Conservation (phyloP, 2,113 vertebrate genomes). For the Rhombomys opimus region DNA sequence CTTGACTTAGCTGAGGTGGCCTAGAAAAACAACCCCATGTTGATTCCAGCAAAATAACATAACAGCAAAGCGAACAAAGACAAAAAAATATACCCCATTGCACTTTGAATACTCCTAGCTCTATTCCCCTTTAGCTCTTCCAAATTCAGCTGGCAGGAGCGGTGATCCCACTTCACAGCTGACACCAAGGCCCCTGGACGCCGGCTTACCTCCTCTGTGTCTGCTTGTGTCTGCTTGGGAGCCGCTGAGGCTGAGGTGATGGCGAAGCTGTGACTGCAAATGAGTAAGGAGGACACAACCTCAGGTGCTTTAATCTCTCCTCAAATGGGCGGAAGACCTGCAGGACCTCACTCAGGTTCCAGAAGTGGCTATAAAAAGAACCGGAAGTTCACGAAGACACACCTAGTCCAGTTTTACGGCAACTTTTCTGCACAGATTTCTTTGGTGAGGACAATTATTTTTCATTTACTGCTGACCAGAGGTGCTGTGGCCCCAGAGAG, state of each 20-base stretch:
- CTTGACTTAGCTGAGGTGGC: not conserved
- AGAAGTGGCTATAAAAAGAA: conserved; percentile 78
- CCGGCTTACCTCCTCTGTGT: conserved; percentile 71
- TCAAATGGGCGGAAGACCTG: conserved; percentile 73
- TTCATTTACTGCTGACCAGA: not conserved
- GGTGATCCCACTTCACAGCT: not conserved
- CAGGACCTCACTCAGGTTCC: conserved; percentile 66
- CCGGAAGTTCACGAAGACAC: conserved; percentile 77
- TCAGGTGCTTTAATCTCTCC: conserved; percentile 77
- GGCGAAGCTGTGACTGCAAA: conserved; percentile 49
- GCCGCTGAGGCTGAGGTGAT: conserved; percentile 26
- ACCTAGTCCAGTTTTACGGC: conserved; percentile 77
- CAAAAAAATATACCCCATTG: not conserved
- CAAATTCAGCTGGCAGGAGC: not conserved
- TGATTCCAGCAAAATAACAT: not conserved
- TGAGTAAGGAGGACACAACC: conserved; percentile 66
- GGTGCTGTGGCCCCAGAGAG: not conserved
- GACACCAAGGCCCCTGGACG: not conserved
- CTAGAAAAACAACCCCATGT: not conserved
- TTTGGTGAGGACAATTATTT: conserved; percentile 63
- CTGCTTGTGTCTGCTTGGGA: conserved; percentile 25
- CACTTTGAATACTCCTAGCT: not conserved
- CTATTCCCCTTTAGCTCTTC: not conserved
- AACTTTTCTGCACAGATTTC: conserved; percentile 47
- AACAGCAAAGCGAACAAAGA: not conserved